phyloP scores from a whole-genome alignment of 2,888 invertebrate genomes.

The Cerceris ruficornis region DNA sequence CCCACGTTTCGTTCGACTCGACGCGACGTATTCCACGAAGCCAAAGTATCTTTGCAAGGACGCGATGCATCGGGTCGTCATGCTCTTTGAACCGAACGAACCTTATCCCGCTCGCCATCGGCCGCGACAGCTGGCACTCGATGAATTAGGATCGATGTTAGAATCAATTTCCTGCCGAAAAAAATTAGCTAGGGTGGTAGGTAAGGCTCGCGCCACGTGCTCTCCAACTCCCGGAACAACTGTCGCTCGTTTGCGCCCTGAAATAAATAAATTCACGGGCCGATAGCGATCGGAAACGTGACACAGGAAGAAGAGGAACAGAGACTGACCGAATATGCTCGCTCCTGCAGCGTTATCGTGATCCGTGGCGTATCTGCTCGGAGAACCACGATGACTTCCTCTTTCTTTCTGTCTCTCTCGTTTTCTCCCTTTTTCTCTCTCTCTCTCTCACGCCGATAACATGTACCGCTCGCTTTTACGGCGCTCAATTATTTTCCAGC shows the following conservation, averaged over 20 bases:
- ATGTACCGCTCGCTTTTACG: background rate
- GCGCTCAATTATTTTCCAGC: too few relatives aligned
- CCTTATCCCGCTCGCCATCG: constrained; percentile 46
- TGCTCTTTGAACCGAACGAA: constrained; percentile 42
- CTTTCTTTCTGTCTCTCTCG: background rate
- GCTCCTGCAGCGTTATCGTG: background rate
- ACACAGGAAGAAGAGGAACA: background rate
- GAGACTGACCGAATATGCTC: background rate
- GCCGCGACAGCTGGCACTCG: constrained; percentile 48
- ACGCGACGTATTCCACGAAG: background rate
- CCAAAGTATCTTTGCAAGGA: constrained; percentile 6
- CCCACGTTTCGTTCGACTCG: background rate
- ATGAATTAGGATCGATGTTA: constrained; percentile 23
- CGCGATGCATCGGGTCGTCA: constrained; percentile 22
- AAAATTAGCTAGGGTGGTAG: constrained; percentile 24
- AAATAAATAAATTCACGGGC: constrained; percentile 14
- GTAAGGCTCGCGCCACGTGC: constrained; percentile 23
- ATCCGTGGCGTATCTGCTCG: background rate
- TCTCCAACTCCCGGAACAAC: constrained; percentile 36
- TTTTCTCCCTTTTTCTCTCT: background rate
- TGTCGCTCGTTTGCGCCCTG: constrained; percentile 27
- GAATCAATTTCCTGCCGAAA: constrained; percentile 59
- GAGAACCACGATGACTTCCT: constrained; percentile 10
- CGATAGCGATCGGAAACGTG: constrained; percentile 36
- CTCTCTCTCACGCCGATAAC: too few relatives aligned